Conservation (phyloP, 2,113 vertebrate genomes). For the Mus pahari region DNA sequence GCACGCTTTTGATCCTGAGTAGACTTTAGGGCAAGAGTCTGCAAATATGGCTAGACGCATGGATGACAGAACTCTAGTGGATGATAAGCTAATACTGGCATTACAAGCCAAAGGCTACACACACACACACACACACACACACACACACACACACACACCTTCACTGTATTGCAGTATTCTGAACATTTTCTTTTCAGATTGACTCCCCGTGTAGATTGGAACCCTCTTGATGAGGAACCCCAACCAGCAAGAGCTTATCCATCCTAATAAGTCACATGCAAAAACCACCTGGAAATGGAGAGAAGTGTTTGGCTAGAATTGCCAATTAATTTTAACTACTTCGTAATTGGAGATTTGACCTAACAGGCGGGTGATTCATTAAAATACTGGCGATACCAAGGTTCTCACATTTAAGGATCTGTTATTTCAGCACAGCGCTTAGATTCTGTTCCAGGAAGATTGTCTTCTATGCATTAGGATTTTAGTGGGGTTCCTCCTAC, state of each 20-base stretch:
- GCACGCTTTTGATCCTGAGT: not conserved
- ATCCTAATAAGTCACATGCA: not conserved
- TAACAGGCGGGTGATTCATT: constrained; percentile 15
- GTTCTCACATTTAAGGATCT: not conserved
- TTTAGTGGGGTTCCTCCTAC: not conserved
- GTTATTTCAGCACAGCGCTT: no score
- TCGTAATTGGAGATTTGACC: constrained; percentile 25
- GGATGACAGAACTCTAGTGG: not conserved
- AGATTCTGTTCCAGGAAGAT: not conserved
- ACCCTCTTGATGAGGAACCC: not conserved
- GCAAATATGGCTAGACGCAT: not conserved
- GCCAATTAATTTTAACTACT: constrained; percentile 2
- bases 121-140: not conserved
- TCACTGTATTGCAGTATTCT: not conserved
- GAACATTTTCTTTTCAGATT: not conserved
- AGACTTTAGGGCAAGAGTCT: not conserved
- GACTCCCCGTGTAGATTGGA: not conserved
- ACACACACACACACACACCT: not conserved
- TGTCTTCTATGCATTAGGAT: not conserved
- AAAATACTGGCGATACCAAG: not conserved
- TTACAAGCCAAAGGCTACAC: not conserved
- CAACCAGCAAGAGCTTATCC: not conserved
- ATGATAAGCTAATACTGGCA: not conserved
- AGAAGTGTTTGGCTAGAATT: constrained; percentile 12
- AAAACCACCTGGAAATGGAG: not conserved